Evolutionary conservation across 2,113 vertebrate genomes (phyloP).

Genomic region (Alces alces): DNA sequence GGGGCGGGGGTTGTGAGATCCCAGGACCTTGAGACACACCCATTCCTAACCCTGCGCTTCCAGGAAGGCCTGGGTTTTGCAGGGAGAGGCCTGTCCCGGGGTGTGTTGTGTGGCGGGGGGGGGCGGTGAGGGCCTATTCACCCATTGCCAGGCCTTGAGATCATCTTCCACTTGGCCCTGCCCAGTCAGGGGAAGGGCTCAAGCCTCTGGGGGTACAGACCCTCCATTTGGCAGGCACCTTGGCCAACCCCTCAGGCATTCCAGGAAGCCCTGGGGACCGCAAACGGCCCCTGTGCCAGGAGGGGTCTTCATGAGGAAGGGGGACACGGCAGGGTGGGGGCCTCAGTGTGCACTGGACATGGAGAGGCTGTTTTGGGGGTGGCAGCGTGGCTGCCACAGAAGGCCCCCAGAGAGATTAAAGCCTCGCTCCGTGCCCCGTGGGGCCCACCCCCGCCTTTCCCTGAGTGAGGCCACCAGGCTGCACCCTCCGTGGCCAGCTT

Average conservation of each 20-base stretch:
- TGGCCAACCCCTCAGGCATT: not conserved
- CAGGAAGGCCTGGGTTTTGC: not conserved
- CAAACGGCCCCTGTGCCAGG: not conserved
- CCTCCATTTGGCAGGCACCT: not conserved
- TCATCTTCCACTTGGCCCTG: not conserved
- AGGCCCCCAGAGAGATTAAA: not conserved
- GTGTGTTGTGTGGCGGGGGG: not conserved
- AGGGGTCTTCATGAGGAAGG: not conserved
- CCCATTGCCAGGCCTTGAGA: slow-evolving; percentile 1
- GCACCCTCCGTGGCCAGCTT: not conserved
- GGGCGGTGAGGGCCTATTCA: not conserved
- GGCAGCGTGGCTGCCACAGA: not conserved
- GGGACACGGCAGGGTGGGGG: fast-evolving
- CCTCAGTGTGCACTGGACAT: not conserved
- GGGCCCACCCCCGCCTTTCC: slow-evolving; percentile 38
- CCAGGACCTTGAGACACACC: not conserved
- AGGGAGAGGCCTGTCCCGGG: not conserved
- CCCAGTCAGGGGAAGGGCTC: not conserved
- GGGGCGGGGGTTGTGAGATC: not conserved
- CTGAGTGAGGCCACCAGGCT: not conserved
- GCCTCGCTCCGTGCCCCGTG: not conserved
- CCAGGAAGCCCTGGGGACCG: not conserved
- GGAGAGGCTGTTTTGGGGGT: not conserved
- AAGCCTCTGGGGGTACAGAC: not conserved
- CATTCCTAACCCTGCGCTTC: not conserved